These are phyloP conservation scores for Tetraodon nigroviridis DNA, from an alignment of 2,113 vertebrate genomes.

Conservation along the genomic window DNA sequence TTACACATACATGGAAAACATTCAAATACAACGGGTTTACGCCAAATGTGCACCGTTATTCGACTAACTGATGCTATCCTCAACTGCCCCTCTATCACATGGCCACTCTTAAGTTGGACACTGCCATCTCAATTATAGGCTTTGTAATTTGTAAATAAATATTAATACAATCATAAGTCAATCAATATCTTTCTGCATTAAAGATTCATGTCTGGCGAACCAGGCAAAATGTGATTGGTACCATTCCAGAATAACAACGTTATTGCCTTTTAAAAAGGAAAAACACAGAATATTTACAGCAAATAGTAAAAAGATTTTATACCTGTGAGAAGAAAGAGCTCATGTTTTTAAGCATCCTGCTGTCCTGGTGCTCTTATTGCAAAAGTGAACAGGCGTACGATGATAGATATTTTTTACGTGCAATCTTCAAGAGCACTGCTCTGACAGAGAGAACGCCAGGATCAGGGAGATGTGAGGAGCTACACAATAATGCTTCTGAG, in stretches of 20 bases:
- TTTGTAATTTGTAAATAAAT: too few species aligned
- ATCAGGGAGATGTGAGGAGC: slow-evolving; percentile 24
- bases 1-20: too few species aligned
- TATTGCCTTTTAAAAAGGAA: slow-evolving; percentile 23
- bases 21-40: too few species aligned
- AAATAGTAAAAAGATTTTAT: slow-evolving; percentile 56
- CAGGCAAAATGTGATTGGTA: slow-evolving; percentile 25
- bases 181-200: slow-evolving; percentile 13
- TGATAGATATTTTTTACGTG: slow-evolving; percentile 22
- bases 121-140: too few species aligned
- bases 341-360: slow-evolving; percentile 48
- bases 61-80: too few species aligned
- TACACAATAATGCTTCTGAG: slow-evolving; percentile 26
- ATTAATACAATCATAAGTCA: too few species aligned
- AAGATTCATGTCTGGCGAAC: slow-evolving; percentile 5
- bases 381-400: slow-evolving; percentile 42
- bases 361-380: slow-evolving; percentile 60
- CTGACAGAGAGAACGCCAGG: slow-evolving; percentile 33
- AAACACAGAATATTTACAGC: slow-evolving; percentile 54
- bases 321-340: slow-evolving; percentile 44
- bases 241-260: slow-evolving; percentile 21
- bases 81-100: too few species aligned
- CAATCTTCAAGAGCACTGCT: slow-evolving; percentile 66
- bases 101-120: too few species aligned
- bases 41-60: too few species aligned